These are phyloP conservation scores for Drosophila bunnanda DNA, from an alignment of 2,888 invertebrate species.

Conservation along the genomic window DNA sequence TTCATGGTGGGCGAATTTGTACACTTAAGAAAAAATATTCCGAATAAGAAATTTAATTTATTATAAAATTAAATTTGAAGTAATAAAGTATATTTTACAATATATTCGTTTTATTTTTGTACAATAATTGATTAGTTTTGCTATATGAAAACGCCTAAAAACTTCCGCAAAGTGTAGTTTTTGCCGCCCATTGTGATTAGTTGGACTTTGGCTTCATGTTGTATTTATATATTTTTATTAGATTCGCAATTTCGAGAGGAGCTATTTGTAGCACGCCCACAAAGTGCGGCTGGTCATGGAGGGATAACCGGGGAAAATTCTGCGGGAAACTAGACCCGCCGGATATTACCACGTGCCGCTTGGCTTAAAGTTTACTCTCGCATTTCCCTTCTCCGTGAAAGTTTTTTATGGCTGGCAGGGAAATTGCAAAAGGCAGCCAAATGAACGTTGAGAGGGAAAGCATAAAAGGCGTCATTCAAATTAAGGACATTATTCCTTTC, in stretches of 20 bases:
- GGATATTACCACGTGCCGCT: constrained; percentile 35
- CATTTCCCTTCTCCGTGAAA: constrained; percentile 35
- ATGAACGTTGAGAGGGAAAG: constrained; percentile 42
- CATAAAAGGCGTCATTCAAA: constrained; percentile 70
- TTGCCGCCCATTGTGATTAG: constrained; percentile 25
- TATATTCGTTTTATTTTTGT: neutral
- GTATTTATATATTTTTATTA: constrained; percentile 56
- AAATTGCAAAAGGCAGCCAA: constrained; percentile 49
- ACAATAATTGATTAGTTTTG: neutral
- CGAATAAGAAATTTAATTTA: neutral
- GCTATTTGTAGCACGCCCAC: constrained; percentile 17
- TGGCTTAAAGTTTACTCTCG: constrained; percentile 58
- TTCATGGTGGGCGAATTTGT: constrained; percentile 1
- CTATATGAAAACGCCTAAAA: neutral
- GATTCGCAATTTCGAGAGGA: constrained; percentile 63
- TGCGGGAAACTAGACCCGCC: constrained; percentile 60
- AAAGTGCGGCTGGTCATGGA: constrained; percentile 28
- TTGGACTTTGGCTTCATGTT: constrained; percentile 34
- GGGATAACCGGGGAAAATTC: constrained; percentile 41
- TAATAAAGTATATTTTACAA: neutral
- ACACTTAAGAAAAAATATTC: neutral
- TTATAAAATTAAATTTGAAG: neutral
- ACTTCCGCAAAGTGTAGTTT: neutral
- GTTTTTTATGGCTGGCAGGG: constrained; percentile 56
- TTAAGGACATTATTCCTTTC: constrained; percentile 64